These are phyloP conservation scores for Bombus superbus DNA, from an alignment of 1,140 invertebrate genomes.

Conservation along the genomic window DNA sequence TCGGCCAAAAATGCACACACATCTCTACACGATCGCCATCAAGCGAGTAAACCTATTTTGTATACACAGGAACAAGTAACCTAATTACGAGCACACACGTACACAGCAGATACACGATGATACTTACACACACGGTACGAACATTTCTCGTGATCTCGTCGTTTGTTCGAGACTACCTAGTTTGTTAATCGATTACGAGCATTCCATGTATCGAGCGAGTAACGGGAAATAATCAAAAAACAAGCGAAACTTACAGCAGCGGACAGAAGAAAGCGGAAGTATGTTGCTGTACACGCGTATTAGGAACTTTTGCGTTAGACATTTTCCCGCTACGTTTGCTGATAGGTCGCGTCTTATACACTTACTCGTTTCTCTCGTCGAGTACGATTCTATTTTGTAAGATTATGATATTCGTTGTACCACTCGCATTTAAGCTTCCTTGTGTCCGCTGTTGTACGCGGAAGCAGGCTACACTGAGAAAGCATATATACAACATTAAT, in stretches of 20 bases:
- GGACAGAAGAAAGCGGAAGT: no score
- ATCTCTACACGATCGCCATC: constrained; percentile 27
- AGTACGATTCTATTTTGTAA: no score
- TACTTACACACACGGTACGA: neutral
- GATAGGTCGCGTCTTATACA: no score
- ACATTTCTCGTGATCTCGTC: constrained; percentile 23
- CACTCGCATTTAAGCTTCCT: no score
- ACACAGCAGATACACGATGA: neutral
- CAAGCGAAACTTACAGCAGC: neutral
- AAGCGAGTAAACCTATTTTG: constrained; percentile 32
- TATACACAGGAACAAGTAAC: constrained; percentile 39
- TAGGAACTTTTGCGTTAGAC: no score
- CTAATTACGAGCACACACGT: constrained; percentile 17
- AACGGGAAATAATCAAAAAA: neutral
- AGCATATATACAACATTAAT: constrained; percentile 6
- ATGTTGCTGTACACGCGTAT: no score
- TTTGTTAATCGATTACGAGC: constrained; percentile 1
- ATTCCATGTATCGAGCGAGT: constrained; percentile 3
- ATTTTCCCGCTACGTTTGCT: no score
- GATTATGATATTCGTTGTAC: accelerated
- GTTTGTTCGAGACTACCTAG: constrained; percentile 23
- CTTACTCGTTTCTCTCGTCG: no score
- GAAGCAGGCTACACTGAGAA: neutral
- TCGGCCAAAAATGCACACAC: constrained; percentile 67
- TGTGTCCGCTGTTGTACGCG: neutral